Conservation (phyloP, 2,797 vertebrate species). For the Mormyrus proboscirostris region DNA sequence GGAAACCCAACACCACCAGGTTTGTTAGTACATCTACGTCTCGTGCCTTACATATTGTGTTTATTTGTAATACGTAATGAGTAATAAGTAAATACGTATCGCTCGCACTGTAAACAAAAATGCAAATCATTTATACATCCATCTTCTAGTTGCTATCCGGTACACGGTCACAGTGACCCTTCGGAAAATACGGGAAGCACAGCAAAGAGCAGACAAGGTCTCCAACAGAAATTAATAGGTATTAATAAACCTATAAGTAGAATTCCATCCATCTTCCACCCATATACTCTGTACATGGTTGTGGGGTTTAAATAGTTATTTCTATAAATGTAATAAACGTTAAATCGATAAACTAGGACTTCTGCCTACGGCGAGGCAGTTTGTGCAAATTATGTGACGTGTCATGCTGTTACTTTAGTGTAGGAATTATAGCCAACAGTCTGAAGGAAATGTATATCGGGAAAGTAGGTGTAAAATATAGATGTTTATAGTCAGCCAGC, state of each 20-base stretch:
- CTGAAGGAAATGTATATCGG: not conserved
- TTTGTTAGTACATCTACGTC: not conserved
- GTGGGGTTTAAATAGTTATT: not conserved
- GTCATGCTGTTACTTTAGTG: not conserved
- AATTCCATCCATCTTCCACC: not conserved
- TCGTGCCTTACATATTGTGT: not conserved
- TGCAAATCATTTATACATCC: not conserved
- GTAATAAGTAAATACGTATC: not conserved
- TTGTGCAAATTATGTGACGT: not conserved
- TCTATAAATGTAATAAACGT: not conserved
- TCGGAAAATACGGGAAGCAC: not conserved
- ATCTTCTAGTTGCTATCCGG: not conserved
- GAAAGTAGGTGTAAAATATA: not conserved
- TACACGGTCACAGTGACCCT: not conserved
- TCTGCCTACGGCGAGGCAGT: not conserved
- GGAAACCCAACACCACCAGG: conserved; percentile 3
- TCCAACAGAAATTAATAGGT: not conserved
- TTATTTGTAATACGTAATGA: not conserved
- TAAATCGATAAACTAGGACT: not conserved
- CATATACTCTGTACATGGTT: not conserved
- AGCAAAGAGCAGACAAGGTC: not conserved
- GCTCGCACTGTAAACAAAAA: not conserved
- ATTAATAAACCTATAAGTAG: not conserved
- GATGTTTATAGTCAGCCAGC: not conserved
- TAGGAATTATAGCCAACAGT: not conserved